Conservation (phyloP, 2,113 vertebrate genomes). For the Oryzias curvinotus region DNA sequence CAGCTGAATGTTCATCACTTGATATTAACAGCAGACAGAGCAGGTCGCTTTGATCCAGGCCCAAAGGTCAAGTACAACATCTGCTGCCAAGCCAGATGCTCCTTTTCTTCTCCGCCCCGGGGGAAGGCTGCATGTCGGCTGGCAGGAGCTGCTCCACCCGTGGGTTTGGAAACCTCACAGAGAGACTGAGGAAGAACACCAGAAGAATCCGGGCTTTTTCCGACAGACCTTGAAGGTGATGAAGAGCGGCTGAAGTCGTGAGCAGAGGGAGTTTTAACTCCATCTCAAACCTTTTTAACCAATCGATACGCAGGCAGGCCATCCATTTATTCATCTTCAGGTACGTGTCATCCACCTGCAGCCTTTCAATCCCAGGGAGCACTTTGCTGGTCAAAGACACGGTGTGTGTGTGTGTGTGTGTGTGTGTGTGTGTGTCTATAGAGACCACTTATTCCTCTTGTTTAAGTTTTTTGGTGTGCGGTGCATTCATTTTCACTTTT, state of each 20-base stretch:
- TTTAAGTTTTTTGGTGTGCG: no score
- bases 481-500: no score
- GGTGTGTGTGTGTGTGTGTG: neutral
- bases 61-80: conserved; percentile 70
- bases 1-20: conserved; percentile 64
- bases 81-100: conserved; percentile 42
- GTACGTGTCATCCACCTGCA: neutral
- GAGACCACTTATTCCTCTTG: no score
- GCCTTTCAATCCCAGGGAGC: conserved; percentile 6
- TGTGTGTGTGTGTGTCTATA: no score
- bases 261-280: neutral
- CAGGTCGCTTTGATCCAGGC: conserved; percentile 69
- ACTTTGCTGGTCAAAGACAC: neutral
- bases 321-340: neutral
- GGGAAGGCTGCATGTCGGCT: conserved; percentile 16
- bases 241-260: neutral
- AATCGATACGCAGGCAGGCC: neutral
- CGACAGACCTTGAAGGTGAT: neutral
- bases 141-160: conserved; percentile 3
- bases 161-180: conserved; percentile 16
- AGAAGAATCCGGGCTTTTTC: neutral
- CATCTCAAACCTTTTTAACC: neutral
- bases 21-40: conserved; percentile 66
- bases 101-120: conserved; percentile 40
- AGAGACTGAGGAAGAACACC: neutral